Evolutionary conservation across 2,113 vertebrate genomes (phyloP).

Genomic region (Chaetodon auriga): DNA sequence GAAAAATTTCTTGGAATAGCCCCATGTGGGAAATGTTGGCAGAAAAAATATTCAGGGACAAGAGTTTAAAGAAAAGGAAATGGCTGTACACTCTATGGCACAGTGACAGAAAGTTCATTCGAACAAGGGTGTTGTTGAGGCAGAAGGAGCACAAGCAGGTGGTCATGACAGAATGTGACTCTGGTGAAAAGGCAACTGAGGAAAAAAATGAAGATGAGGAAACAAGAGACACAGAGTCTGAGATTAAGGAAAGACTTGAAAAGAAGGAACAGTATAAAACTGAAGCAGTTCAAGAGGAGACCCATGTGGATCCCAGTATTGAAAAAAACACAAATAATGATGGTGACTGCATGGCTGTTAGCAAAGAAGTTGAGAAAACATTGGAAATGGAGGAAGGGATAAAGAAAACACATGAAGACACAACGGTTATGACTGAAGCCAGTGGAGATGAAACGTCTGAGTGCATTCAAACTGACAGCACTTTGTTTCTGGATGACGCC

Average conservation of each 20-base stretch:
- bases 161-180: no score
- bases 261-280: not conserved
- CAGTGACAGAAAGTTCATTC: not conserved
- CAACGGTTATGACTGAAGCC: no score
- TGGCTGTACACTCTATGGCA: slow-evolving; percentile 1
- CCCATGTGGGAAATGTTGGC: not conserved
- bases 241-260: not conserved
- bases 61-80: not conserved
- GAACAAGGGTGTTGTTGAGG: slow-evolving; percentile 1
- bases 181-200: not conserved
- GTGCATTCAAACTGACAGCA: not conserved
- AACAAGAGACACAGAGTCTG: not conserved
- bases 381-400: no score
- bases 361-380: no score
- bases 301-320: no score
- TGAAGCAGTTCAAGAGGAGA: no score
- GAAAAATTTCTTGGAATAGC: not conserved
- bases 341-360: no score
- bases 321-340: no score
- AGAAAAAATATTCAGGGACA: not conserved
- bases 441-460: not conserved
- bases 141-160: not conserved
- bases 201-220: not conserved
- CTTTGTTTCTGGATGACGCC: not conserved
- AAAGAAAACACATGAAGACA: no score